These are phyloP conservation scores for Danio aesculapii DNA, from an alignment of 2,797 vertebrate species.

Conservation along the genomic window DNA sequence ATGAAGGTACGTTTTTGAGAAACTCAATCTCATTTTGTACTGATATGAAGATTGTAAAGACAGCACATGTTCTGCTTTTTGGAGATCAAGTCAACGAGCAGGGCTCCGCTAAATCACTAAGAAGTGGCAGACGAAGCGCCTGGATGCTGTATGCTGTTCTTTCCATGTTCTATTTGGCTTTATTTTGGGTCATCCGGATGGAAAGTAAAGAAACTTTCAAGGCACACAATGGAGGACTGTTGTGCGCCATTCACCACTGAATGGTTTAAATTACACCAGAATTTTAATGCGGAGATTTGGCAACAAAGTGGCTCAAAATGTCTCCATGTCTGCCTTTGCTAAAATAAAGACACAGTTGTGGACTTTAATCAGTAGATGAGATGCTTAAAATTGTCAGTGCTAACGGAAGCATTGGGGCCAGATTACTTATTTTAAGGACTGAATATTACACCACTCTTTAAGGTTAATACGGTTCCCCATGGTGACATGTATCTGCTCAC, in stretches of 20 bases:
- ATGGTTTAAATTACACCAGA: conserved; percentile 43
- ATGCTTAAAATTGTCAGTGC: conserved; percentile 8
- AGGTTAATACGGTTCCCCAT: conserved; percentile 70
- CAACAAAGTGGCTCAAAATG: conserved; percentile 18
- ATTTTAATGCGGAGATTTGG: conserved; percentile 25
- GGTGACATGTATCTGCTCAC: conserved; percentile 73
- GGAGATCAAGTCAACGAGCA: conserved; percentile 29
- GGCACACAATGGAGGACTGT: conserved; percentile 50
- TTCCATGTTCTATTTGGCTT: conserved; percentile 67
- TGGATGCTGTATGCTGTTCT: conserved; percentile 59
- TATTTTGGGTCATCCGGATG: conserved; percentile 46
- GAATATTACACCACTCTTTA: conserved; percentile 84
- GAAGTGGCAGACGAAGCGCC: conserved; percentile 44
- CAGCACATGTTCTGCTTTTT: conserved; percentile 10
- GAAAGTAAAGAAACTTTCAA: conserved; percentile 31
- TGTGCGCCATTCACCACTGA: conserved; percentile 30
- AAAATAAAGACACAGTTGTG: conserved; percentile 29
- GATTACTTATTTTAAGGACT: conserved; percentile 50
- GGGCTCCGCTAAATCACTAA: conserved; percentile 39
- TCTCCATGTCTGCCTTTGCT: conserved; percentile 9
- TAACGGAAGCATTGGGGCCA: not conserved
- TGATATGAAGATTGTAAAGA: conserved; percentile 52
- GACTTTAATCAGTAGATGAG: conserved; percentile 17
- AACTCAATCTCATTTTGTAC: conserved; percentile 53
- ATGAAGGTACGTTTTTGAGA: conserved; percentile 51